Evolutionary conservation across 1,140 invertebrate genomes (phyloP).

Genomic region (Calephelis nemesis): DNA sequence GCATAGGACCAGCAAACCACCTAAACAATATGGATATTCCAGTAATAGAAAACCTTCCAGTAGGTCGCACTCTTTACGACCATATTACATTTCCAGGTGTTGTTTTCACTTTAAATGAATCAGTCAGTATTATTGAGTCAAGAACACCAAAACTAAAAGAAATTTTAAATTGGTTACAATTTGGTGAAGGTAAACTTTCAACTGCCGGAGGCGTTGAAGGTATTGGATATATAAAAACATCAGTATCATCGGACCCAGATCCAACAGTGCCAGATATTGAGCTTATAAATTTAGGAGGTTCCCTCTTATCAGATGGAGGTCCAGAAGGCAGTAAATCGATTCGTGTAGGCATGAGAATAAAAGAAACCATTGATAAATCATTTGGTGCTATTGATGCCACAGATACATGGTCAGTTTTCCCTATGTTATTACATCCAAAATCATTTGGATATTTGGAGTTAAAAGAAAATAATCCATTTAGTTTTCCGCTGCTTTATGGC

Average conservation of each 20-base stretch:
- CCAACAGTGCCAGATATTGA: conserved; percentile 83
- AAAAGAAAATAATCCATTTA: conserved; percentile 80
- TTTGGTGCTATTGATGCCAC: conserved; percentile 75
- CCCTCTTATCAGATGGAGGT: conserved; percentile 80
- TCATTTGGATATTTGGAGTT: conserved; percentile 82
- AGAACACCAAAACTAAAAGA: conserved; percentile 35
- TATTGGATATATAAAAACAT: conserved; percentile 83
- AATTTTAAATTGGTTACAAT: conserved; percentile 61
- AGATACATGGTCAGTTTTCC: conserved; percentile 75
- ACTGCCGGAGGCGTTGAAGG: conserved; percentile 82
- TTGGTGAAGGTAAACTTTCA: conserved; percentile 73
- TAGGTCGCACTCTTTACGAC: conserved; percentile 82
- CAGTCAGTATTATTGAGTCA: conserved; percentile 61
- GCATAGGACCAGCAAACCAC: conserved; percentile 81
- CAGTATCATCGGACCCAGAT: conserved; percentile 76
- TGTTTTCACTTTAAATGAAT: conserved; percentile 80
- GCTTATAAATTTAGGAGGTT: conserved; percentile 80
- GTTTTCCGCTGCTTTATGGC: conserved; percentile 83
- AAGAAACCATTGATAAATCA: conserved; percentile 80
- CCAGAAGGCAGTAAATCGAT: conserved; percentile 78
- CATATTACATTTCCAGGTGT: conserved; percentile 83
- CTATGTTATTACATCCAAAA: conserved; percentile 81
- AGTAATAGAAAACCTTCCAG: conserved; percentile 74
- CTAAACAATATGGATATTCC: conserved; percentile 78
- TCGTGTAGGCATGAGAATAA: conserved; percentile 80